Evolutionary conservation across 2,888 invertebrate species (phyloP), one percentile per base, ranked within the genome.

Genomic region (Chorisops tibialis): DNA sequence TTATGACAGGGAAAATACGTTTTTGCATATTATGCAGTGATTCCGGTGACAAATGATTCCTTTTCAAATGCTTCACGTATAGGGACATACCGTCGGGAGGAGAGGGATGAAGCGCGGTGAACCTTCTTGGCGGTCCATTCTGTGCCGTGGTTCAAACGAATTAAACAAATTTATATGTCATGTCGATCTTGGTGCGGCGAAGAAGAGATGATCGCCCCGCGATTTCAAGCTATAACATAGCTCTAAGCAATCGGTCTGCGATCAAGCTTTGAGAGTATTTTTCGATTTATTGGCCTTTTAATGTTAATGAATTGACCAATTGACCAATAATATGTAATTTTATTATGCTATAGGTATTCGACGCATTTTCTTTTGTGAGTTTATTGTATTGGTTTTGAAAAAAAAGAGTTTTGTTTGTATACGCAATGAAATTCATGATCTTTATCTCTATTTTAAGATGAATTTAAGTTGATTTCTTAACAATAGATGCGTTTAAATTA

Each of bases 11-110:
- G 5, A 22, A 38, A 54, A 54, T 62, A 49, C 49, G 48, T 35
- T 62, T 59, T 59, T 59, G 59, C 54, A 62, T 62, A 62, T 59
- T 62, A 64, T 64, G 56, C 50, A 48, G 59, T 39, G 59, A 60
- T 51, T 59, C 52, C 64, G 30, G 59, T 62, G 64, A 64, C 64
- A 64, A 64, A 64, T 64, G 62, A 64, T 64, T 61, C 54, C 48
- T 47, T 22, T 58, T 9, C 45, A 16, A 45, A 45, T 45, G 24
- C 56, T 37, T 37, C 35, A 51, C 30, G 14, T 22, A n/a, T n/a
- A n/a, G 16, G 39, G 12, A 22, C 22, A 18, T 9, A 12, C 51
- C 5, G n/a, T n/a, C n/a, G n/a, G n/a, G n/a, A n/a, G n/a, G n/a
- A n/a, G n/a, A n/a, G n/a, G n/a, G n/a, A n/a, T 30, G 30, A 30